Percentiles rank a stretch among this genome's conserved stretches.
phyloP scores from a whole-genome alignment of 2,797 vertebrate genomes.

The Lutra lutra region DNA sequence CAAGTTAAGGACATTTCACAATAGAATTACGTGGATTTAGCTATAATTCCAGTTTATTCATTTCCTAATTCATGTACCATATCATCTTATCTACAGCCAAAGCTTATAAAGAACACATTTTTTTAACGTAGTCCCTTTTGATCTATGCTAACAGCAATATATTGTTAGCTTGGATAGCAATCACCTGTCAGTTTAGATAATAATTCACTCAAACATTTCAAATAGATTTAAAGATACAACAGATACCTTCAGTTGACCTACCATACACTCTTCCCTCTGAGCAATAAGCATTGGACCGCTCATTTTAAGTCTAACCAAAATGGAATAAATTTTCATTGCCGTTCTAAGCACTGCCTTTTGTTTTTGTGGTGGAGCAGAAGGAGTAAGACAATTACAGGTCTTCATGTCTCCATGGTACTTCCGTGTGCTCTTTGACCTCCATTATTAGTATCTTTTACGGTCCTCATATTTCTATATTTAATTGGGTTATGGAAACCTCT shows the following conservation, averaged over 20 bases:
- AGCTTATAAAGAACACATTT: constrained; percentile 68
- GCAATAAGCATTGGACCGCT: background rate
- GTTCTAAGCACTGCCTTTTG: background rate
- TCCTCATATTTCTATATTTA: constrained; percentile 58
- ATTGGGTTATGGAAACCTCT: constrained; percentile 42
- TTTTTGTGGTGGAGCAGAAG: background rate
- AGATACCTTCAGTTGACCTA: constrained; percentile 52
- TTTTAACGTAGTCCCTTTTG: constrained; percentile 73
- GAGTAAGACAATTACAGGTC: background rate
- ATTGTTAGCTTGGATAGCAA: constrained; percentile 77
- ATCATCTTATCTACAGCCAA: constrained; percentile 80
- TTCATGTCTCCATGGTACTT: background rate
- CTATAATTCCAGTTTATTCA: constrained; percentile 82
- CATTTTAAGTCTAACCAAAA: constrained; percentile 33
- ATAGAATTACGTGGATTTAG: constrained; percentile 83
- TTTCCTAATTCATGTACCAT: constrained; percentile 82
- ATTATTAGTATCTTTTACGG: constrained; percentile 66
- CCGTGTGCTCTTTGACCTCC: background rate
- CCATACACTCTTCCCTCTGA: constrained; percentile 13
- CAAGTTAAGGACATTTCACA: constrained; percentile 71
- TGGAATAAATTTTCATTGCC: constrained; percentile 8
- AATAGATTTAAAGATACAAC: constrained; percentile 71
- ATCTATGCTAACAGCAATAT: constrained; percentile 62
- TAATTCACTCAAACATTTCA: constrained; percentile 67
- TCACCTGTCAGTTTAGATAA: constrained; percentile 59